Base-by-base conservation (phyloP, 2,888 invertebrate genomes). In the Caradrina clavipalpis region DNA sequence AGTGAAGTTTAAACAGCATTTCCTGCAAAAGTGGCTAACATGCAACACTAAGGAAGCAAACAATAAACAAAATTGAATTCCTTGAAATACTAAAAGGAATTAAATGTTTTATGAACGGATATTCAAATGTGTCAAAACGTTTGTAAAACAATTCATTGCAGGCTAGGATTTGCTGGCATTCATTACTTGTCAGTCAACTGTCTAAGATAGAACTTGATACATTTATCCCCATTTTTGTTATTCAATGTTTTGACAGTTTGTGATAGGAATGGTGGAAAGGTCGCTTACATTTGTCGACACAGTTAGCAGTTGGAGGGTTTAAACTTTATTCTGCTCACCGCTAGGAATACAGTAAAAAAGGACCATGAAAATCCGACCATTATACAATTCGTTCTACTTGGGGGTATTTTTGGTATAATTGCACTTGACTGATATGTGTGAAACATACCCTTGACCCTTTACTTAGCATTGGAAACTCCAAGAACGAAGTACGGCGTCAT, bases 381-480 rank as follows among this genome's bases (percentile, higher is more conserved):
- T 17, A 17, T 17, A 17, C 5, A 17, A 5, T 45, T 45, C 17
- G 45, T 45, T 17, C 17, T 2, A 15, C 42, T 42, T 42, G 42
- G 13, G 11, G 39, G 13, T 6, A 45, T 45, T 45, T 45, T 45
- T 15, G 45, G 6, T 45, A 10, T 45, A 17, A 17, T 45, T 45
- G 17, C 45, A 17, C 17, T 45, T 5, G 17, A 17, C 45, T 45
- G 2, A 49, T 35, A 51, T 47, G 57, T 10, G 31, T 50, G 45
- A 63, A 59, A 61, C n/a, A 55, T 56, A 57, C 60, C 82, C 82
- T 79, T 83, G 77, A 82, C 73, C 72, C 56, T 59, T 19, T 60
- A 76, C 49, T 76, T 64, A 26, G 26, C 22, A 57, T 68, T 35
- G 53, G 31, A 62, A 68, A 67, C 60, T 60, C 51, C 55, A 55